Evolutionary conservation across 1,140 invertebrate species (phyloP).

Genomic region (Hypothenemus hampei): DNA sequence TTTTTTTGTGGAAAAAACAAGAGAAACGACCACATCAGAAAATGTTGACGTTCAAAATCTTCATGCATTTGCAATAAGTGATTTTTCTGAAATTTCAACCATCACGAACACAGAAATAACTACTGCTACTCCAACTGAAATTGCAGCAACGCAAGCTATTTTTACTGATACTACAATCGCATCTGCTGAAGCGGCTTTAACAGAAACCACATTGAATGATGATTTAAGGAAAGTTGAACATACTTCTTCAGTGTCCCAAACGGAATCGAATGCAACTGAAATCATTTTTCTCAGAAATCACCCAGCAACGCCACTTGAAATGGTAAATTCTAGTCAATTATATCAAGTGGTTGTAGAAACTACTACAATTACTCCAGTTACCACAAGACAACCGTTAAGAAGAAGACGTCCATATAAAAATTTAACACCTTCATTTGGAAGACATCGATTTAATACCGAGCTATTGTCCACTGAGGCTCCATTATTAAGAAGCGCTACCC

Average conservation of each 20-base stretch:
- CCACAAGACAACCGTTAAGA: conserved; percentile 6
- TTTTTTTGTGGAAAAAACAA: neutral
- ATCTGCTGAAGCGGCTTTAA: neutral
- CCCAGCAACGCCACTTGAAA: neutral
- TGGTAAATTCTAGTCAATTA: conserved; percentile 25
- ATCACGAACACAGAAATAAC: conserved; percentile 13
- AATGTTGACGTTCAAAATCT: neutral
- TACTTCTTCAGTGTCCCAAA: neutral
- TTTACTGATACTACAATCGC: neutral
- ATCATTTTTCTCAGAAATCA: conserved; percentile 7
- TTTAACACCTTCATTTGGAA: conserved; percentile 12
- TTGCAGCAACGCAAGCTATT: neutral
- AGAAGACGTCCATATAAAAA: conserved; percentile 16
- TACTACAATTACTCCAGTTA: conserved; percentile 4
- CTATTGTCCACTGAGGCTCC: conserved; percentile 33
- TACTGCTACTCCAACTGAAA: conserved; percentile 2
- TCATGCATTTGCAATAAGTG: neutral
- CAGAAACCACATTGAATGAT: neutral
- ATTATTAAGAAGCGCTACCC: conserved; percentile 38
- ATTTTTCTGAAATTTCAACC: neutral
- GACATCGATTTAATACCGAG: conserved; percentile 34
- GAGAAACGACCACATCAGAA: neutral
- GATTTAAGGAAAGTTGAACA: neutral
- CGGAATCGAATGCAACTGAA: conserved; percentile 8
- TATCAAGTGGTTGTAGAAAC: conserved; percentile 18